Evolutionary conservation across 2,888 invertebrate species (phyloP).

Genomic region (Sympetrum striolatum): DNA sequence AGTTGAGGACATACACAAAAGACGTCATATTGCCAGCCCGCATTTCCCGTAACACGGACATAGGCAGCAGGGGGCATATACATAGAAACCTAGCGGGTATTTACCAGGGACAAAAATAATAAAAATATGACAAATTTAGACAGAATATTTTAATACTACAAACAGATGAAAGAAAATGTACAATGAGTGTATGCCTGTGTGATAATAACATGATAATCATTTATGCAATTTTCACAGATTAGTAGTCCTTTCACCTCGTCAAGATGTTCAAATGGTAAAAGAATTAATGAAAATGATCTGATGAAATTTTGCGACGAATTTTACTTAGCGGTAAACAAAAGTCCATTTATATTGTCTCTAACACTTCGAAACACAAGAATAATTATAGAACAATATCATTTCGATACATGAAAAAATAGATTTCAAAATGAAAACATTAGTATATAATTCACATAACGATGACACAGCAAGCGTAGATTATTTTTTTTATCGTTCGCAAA

Average conservation of each 20-base stretch:
- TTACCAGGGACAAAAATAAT: constrained; percentile 12
- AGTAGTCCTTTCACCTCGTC: neutral
- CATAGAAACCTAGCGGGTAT: neutral
- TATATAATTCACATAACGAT: neutral
- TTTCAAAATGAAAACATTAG: constrained; percentile 2
- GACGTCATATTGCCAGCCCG: neutral
- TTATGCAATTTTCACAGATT: constrained; percentile 19
- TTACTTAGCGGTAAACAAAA: neutral
- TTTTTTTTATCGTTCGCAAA: neutral
- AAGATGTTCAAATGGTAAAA: constrained; percentile 9
- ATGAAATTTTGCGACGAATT: neutral
- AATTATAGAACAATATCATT: constrained; percentile 1
- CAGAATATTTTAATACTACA: constrained; percentile 44
- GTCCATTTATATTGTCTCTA: constrained; percentile 8
- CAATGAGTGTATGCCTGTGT: constrained; percentile 23
- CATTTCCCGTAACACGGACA: neutral
- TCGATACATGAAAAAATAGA: neutral
- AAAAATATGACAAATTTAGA: constrained; percentile 27
- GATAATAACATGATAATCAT: constrained; percentile 30
- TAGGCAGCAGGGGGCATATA: neutral
- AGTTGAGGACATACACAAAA: neutral
- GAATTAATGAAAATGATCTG: constrained; percentile 24
- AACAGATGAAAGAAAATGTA: constrained; percentile 25
- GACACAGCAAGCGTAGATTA: neutral
- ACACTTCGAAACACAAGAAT: constrained; percentile 16